phyloP scores from a whole-genome alignment of 1,140 invertebrate species.

The Drosophila baimaii region DNA sequence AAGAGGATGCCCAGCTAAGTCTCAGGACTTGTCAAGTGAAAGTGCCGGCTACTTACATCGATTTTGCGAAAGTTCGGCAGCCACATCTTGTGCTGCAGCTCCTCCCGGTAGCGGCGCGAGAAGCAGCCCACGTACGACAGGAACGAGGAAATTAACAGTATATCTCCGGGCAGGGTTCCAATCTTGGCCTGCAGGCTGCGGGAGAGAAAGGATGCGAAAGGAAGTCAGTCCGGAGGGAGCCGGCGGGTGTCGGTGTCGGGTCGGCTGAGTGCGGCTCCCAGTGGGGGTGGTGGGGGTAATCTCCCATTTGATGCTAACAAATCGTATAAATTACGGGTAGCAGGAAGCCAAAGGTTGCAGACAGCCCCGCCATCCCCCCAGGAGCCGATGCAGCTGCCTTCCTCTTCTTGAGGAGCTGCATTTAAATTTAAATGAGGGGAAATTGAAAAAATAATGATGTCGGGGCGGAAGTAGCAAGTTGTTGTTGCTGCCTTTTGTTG shows the following conservation, averaged over 20 bases:
- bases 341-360: slow-evolving; percentile 50
- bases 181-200: slow-evolving; percentile 86
- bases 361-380: not conserved
- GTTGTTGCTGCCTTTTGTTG: slow-evolving; percentile 43
- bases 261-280: too few species aligned
- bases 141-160: slow-evolving; percentile 95
- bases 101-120: slow-evolving; percentile 92
- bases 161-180: slow-evolving; percentile 94
- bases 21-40: slow-evolving; percentile 4
- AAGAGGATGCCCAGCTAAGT: not conserved
- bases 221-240: slow-evolving; percentile 11
- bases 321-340: slow-evolving; percentile 64
- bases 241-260: slow-evolving; percentile 1
- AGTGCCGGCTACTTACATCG: slow-evolving; percentile 83
- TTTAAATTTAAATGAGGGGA: slow-evolving; percentile 73
- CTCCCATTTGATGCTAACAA: slow-evolving; percentile 51
- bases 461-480: slow-evolving; percentile 39
- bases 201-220: not conserved
- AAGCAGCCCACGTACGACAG: slow-evolving; percentile 98
- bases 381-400: slow-evolving; percentile 25
- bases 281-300: slow-evolving; percentile 22
- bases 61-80: slow-evolving; percentile 82
- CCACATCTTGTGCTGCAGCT: slow-evolving; percentile 93
- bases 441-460: slow-evolving; percentile 83
- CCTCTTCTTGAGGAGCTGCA: slow-evolving; percentile 22